Base-by-base conservation (phyloP, 2,797 vertebrate species). In the Coregonus suidteri region DNA sequence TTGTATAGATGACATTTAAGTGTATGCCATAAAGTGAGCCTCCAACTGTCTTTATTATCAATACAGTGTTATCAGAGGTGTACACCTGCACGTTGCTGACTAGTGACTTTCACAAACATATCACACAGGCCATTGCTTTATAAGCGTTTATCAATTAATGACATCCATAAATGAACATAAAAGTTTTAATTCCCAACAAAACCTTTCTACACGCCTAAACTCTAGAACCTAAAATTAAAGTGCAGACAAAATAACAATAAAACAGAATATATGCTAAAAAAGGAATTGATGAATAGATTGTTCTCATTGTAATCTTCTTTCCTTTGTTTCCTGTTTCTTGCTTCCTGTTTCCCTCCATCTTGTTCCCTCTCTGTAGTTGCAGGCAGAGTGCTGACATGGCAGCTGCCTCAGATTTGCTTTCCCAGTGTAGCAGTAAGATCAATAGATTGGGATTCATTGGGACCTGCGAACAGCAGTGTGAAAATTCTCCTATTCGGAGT, bases 401-500 rank as follows among this genome's bases (percentile, higher is more conserved):
- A 91, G 74, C 87, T 84, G 84, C 87, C 86, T 81, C 81, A 87
- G 83, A 87, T 91, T 82, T 86, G 79, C 81, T 85, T 86, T 87
- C 84, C 71, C 81, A 65, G 18, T 86, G 83, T 83, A 86, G 90
- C 82, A 83, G 81, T 69, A 70, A 85, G 87, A 93, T 94, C 93
- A 90, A 94, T 94, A 91, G 84, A 85, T 79, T 77, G 84, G 81
- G 85, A 89, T 91, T 93, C 92, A 88, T 81, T 83, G 85, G 81
- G 83, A 88, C 88, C 78, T 78, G 79, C 76, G 84, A 91, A 90
- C 82, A 76, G 85, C 81, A 76, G 77, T 83, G 78, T 89, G 87
- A 87, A 89, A 88, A 85, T 80, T 77, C 81, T 78, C 75, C 79
- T 85, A 84, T 86, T 80, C 82, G 75, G 77, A 80, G 85, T 83